Base-by-base conservation (phyloP, 2,797 vertebrate species). In the Hoplostethus mediterraneus region DNA sequence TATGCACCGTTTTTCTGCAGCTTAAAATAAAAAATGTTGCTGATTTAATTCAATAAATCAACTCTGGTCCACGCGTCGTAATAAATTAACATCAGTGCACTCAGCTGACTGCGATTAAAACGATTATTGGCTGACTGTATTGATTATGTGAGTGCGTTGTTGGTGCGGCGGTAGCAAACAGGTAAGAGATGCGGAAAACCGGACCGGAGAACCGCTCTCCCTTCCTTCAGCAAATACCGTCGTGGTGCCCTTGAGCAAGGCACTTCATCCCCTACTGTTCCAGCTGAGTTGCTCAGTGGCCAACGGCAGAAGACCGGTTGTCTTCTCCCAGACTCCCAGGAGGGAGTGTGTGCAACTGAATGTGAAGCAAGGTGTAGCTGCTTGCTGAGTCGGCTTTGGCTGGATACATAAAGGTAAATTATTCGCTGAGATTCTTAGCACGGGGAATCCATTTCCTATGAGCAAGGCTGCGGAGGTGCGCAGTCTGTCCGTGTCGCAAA, bases 401-500 rank as follows among this genome's bases (percentile, higher is more conserved):
- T 7, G 67, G 16, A 47, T 44, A 69, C 67, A 72, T 12, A 14
- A 17, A 13, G 7, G 45, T 52, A 51, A 44, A 44, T 11, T 42
- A 42, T 42, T 42, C 42, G 11, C 11, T 13, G 42, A 11, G 11
- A 3, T 13, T 13, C 42, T 44, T 44, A 44, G 12, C 42, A 13
- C 11, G 12, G 3, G 42, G 12, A 13, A 42, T 42, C 42, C 13
- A 44, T 44, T 44, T 44, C 42, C 42, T 44, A 11, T 44, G 42
- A 44, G 57, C 70, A 51, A 44, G 44, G 75, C 55, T 44, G 79
- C 44, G 38, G 74, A 85, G 77, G 84, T 88, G 85, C 68, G 86
- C 86, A 80, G 82, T 78, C 64, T 69, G 86, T 74, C 83, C 84
- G 73, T 84, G 87, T 87, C 81, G 57, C 89, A 71, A 75, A 81